Percentiles rank a stretch among this genome's conserved stretches.
Conservation (phyloP, 2,888 invertebrate genomes). For the Brenthis daphne region DNA sequence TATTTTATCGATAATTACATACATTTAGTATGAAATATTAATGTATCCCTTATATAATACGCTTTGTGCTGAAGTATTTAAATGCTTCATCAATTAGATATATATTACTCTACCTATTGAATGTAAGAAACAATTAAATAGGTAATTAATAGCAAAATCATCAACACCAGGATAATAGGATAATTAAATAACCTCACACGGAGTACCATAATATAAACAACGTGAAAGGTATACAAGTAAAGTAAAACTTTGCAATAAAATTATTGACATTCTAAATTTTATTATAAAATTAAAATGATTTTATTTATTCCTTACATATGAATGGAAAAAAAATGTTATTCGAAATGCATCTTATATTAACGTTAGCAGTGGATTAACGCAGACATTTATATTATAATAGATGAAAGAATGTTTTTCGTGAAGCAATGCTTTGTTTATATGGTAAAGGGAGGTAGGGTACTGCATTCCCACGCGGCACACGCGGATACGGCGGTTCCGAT, state of each 20-base stretch:
- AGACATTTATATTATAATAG: conserved; percentile 13
- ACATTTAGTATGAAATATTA: too few relatives aligned
- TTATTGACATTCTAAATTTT: too few relatives aligned
- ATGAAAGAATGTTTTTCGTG: conserved; percentile 34
- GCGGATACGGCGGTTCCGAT: conserved; percentile 74
- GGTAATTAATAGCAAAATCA: conserved; percentile 25
- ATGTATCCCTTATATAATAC: too few relatives aligned
- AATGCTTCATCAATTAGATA: conserved; percentile 5
- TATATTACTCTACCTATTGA: conserved; percentile 3
- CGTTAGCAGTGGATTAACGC: background rate
- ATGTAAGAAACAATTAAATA: conserved; percentile 30
- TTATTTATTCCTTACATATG: background rate
- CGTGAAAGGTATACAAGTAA: conserved; percentile 9
- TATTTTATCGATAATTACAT: too few relatives aligned
- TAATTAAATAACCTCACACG: conserved; percentile 32
- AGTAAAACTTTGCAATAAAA: background rate
- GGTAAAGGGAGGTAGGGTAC: conserved; percentile 57
- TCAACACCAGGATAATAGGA: conserved; percentile 20
- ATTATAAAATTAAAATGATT: too few relatives aligned
- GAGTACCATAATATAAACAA: conserved; percentile 22
- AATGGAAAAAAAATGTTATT: conserved; percentile 5
- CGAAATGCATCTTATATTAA: background rate
- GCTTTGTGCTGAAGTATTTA: background rate
- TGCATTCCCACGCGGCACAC: conserved; percentile 69
- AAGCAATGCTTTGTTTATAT: conserved; percentile 46